Conservation (phyloP, 2,797 vertebrate genomes). For the Agapornis canus region DNA sequence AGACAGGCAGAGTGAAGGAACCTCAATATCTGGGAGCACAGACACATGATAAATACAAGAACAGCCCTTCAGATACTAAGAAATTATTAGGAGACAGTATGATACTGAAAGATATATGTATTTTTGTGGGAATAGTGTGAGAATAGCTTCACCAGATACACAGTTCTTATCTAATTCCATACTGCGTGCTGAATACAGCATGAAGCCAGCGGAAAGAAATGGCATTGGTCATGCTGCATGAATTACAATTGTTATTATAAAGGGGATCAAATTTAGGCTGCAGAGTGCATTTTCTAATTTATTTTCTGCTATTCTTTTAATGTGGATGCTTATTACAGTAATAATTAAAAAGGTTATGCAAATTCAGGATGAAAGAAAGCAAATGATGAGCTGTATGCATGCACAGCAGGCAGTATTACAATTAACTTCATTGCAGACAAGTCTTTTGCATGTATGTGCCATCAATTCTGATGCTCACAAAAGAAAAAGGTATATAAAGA, state of each 20-base stretch:
- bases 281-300: slow-evolving; percentile 14
- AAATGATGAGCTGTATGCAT: not conserved
- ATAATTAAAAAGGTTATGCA: not conserved
- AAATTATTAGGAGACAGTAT: not conserved
- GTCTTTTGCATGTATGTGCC: not conserved
- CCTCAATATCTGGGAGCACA: not conserved
- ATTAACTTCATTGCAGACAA: not conserved
- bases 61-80: not conserved
- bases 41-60: not conserved
- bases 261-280: not conserved
- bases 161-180: not conserved
- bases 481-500: not conserved
- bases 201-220: not conserved
- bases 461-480: not conserved
- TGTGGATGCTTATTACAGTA: slow-evolving; percentile 3
- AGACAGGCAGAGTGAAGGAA: not conserved
- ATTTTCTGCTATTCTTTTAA: slow-evolving; percentile 9
- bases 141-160: not conserved
- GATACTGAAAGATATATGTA: not conserved
- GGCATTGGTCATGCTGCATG: not conserved
- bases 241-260: not conserved
- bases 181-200: not conserved
- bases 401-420: not conserved
- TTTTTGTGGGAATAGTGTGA: not conserved
- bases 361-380: not conserved